A percentile compares a stretch with the other conserved stretches of the same genome.
phyloP scores from a whole-genome alignment of 2,113 vertebrate species.

The Ceyx margarethae region DNA sequence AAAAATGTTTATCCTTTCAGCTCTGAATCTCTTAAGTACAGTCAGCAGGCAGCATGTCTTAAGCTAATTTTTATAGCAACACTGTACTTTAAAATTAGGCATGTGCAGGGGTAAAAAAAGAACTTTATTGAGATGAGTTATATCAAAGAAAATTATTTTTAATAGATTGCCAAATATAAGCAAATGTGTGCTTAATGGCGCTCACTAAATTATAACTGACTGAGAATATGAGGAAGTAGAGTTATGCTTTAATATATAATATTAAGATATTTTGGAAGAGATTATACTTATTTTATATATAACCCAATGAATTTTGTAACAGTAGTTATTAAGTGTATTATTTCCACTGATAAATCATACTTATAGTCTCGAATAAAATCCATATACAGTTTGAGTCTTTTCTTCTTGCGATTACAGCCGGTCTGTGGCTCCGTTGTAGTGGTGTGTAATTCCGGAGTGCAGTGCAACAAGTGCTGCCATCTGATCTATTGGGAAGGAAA shows the following conservation, averaged over 20 bases:
- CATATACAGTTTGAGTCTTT: background rate
- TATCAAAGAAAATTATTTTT: constrained; percentile 22
- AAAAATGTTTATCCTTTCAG: background rate
- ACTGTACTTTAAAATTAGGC: background rate
- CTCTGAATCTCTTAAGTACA: background rate
- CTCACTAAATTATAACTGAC: constrained; percentile 4
- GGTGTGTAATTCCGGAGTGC: background rate
- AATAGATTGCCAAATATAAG: background rate
- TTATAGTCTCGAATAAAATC: background rate
- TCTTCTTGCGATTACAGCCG: background rate
- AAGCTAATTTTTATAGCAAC: background rate
- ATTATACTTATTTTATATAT: background rate
- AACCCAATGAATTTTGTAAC: constrained; percentile 1
- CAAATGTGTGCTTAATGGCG: background rate
- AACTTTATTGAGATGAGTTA: background rate
- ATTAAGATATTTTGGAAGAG: background rate
- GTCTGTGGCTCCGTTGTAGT: background rate
- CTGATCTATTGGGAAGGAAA: background rate
- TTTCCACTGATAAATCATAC: background rate
- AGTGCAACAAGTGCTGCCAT: background rate
- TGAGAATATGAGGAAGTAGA: constrained; percentile 4
- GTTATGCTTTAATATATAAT: background rate
- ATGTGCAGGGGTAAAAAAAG: background rate
- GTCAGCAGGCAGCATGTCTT: background rate
- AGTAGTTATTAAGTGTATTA: background rate